Percentiles rank a stretch among this genome's conserved stretches.
phyloP scores from a whole-genome alignment of 2,113 vertebrate species.

The Dicentrarchus labrax region DNA sequence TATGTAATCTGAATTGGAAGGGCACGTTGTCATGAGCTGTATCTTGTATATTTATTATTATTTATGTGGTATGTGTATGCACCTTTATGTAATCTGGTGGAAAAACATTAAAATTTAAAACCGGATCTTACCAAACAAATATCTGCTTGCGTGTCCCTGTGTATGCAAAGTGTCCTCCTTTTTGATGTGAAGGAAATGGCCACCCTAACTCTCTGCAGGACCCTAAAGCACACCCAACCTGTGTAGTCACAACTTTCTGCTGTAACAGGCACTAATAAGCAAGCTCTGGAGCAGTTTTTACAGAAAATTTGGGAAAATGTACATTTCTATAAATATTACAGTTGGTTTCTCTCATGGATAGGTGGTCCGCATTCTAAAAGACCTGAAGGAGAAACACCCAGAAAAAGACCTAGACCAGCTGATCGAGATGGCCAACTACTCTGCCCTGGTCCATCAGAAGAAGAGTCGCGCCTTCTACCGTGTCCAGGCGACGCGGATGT shows the following conservation, averaged over 20 bases:
- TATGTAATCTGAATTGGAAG: too few relatives aligned
- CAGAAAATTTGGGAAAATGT: not conserved
- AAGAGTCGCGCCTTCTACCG: conserved; percentile 97
- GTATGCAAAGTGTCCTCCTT: too few relatives aligned
- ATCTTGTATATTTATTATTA: too few relatives aligned
- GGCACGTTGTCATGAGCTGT: too few relatives aligned
- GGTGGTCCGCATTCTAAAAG: conserved; percentile 92
- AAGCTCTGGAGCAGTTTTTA: not conserved
- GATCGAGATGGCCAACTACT: conserved; percentile 94
- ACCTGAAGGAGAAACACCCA: conserved; percentile 93
- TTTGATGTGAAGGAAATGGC: too few relatives aligned
- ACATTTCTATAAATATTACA: not conserved
- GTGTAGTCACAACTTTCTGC: not conserved
- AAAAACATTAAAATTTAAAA: too few relatives aligned
- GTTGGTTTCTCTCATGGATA: conserved; percentile 26
- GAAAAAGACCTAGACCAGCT: conserved; percentile 95
- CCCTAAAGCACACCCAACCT: not conserved
- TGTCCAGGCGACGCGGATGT: conserved; percentile 91
- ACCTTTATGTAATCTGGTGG: too few relatives aligned
- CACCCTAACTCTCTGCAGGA: not conserved
- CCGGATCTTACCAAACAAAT: too few relatives aligned
- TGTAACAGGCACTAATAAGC: not conserved
- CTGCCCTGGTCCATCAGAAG: conserved; percentile 90
- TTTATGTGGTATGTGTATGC: too few relatives aligned
- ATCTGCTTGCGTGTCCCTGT: too few relatives aligned